Percentiles rank a stretch among this genome's conserved stretches.
Evolutionary conservation across 2,888 invertebrate genomes (phyloP).

Genomic region (Labia minor): DNA sequence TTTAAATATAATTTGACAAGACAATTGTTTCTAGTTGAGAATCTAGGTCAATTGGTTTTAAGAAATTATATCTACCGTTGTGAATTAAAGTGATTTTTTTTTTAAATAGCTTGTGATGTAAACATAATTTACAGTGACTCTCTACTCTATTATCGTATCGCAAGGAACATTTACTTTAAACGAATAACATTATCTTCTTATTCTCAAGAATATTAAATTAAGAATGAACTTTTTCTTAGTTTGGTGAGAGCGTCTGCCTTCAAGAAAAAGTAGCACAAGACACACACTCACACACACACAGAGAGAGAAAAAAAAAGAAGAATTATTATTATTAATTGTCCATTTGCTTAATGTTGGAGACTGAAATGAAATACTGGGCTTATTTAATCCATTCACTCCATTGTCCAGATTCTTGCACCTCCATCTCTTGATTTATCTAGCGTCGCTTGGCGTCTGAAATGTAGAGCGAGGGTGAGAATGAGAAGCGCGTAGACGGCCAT

Average conservation of each 20-base stretch:
- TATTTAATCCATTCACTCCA: conserved; percentile 8
- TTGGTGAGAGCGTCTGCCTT: background rate
- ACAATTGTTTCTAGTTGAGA: too few relatives aligned
- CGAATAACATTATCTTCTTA: conserved; percentile 1
- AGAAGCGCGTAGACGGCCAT: too few relatives aligned
- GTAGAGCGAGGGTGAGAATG: too few relatives aligned
- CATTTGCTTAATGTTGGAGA: background rate
- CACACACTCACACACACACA: too few relatives aligned
- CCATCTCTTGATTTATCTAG: conserved; percentile 2
- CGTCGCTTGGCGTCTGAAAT: too few relatives aligned
- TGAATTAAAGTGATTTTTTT: too few relatives aligned
- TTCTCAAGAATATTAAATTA: conserved; percentile 3
- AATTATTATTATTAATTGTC: background rate
- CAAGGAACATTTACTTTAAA: conserved; percentile 13
- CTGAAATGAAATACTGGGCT: background rate
- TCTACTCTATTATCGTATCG: background rate
- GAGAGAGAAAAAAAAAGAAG: too few relatives aligned
- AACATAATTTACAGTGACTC: background rate
- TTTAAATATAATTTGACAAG: too few relatives aligned
- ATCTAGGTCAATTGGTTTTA: too few relatives aligned
- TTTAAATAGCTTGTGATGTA: background rate
- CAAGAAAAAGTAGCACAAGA: too few relatives aligned
- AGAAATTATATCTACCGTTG: too few relatives aligned
- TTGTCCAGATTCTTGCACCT: conserved; percentile 1
- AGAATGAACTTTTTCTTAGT: background rate